Percentiles rank a stretch among this genome's conserved stretches.
phyloP scores from a whole-genome alignment of 2,113 vertebrate species.

The Cnemophilus loriae region DNA sequence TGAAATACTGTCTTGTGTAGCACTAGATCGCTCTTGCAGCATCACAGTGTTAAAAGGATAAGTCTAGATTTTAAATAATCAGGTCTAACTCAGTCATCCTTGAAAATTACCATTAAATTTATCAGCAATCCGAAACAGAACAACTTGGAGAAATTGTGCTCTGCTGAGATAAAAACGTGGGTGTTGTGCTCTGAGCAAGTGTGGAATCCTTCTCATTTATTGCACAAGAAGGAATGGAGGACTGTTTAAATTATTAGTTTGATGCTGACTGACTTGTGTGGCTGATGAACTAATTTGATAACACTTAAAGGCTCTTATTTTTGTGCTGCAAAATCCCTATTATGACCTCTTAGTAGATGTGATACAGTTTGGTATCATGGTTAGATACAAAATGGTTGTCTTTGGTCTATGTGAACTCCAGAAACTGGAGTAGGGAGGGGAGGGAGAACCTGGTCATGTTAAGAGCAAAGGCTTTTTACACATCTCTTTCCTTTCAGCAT shows the following conservation, averaged over 20 bases:
- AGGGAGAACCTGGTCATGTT: neutral
- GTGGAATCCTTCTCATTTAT: neutral
- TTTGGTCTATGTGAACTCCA: neutral
- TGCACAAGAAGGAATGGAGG: neutral
- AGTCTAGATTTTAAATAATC: neutral
- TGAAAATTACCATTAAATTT: neutral
- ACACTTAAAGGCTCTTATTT: neutral
- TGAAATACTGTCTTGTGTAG: neutral
- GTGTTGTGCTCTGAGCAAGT: neutral
- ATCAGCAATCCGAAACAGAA: neutral
- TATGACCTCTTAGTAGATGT: neutral
- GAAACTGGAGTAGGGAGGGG: neutral
- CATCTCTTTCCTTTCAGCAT: conserved; percentile 66
- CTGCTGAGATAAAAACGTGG: neutral
- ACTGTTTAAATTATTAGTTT: neutral
- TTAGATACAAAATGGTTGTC: neutral
- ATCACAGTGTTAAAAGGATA: neutral
- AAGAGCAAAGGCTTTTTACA: conserved; percentile 2
- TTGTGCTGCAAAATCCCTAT: conserved; percentile 11
- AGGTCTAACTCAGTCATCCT: neutral
- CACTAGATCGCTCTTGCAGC: neutral
- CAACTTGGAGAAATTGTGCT: neutral
- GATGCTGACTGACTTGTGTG: neutral
- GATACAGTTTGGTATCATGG: neutral
- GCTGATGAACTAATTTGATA: conserved; percentile 41